Percentiles rank a stretch among this genome's conserved stretches.
Conservation (phyloP, 2,888 invertebrate genomes). For the Oxycera nigricornis region DNA sequence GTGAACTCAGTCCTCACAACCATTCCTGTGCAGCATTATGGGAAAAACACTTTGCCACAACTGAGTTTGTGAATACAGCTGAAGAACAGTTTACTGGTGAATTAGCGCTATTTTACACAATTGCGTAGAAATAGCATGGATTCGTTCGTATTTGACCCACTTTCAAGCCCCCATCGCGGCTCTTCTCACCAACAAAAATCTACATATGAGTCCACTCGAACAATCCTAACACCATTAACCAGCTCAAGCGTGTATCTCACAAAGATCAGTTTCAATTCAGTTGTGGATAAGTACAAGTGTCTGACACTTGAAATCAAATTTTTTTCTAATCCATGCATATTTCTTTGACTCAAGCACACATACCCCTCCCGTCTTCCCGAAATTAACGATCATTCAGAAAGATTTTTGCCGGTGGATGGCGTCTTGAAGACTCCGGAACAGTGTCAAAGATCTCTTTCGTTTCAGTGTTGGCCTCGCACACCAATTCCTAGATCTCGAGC, state of each 20-base stretch:
- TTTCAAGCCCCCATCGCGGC: neutral
- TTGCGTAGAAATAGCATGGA: neutral
- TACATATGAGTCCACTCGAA: neutral
- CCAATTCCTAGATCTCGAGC: neutral
- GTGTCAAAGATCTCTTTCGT: slow-evolving; percentile 29
- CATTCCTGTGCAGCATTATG: too few species aligned
- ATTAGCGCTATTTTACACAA: neutral
- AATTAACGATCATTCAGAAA: slow-evolving; percentile 31
- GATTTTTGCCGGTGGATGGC: slow-evolving; percentile 18
- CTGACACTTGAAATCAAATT: slow-evolving; percentile 24
- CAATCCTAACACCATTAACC: slow-evolving; percentile 8
- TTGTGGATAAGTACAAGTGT: slow-evolving; percentile 19
- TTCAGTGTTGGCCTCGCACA: neutral
- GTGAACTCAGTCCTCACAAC: too few species aligned
- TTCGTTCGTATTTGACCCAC: slow-evolving; percentile 15
- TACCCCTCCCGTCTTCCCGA: too few species aligned
- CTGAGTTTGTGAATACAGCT: neutral
- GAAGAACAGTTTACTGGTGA: neutral
- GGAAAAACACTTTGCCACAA: neutral
- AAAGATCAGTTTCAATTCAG: slow-evolving; percentile 23
- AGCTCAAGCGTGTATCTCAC: slow-evolving; percentile 10
- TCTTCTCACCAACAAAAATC: neutral
- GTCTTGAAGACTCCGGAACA: neutral
- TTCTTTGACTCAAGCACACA: slow-evolving; percentile 1
- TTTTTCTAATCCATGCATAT: slow-evolving; percentile 20